Base-by-base conservation (phyloP, 2,797 vertebrate species). In the Moxostoma hubbsi region DNA sequence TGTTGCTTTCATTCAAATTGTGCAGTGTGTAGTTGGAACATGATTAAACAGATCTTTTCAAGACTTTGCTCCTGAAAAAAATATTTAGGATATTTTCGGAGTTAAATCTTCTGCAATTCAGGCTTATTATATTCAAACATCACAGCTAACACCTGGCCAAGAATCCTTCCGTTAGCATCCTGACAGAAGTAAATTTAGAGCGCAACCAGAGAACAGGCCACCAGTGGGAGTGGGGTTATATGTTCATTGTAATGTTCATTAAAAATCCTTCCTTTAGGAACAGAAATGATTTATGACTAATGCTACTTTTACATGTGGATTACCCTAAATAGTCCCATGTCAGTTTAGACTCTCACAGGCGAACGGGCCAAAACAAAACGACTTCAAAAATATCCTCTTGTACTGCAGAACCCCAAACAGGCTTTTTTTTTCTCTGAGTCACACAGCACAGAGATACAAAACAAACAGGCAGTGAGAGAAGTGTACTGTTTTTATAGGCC, bases 251-350 rank as follows among this genome's bases (percentile, higher is more conserved):
- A 77, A 72, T 65, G 55, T 83, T 83, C 81, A 65, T 51, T 68
- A 79, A 73, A 73, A 79, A 73, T 75, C 75, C 58, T 82, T 85
- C 65, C 73, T 72, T 79, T 80, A 83, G 81, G 57, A 78, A 66
- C 57, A 71, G 68, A 65, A 80, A 76, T 85, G 83, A 85, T 82
- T 83, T 82, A 85, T 83, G 81, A 75, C 73, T 77, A 80, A 77
- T 80, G 81, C 74, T 83, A 81, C 73, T 84, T 81, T 81, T 86
- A 82, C 83, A 75, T 82, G 73, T 83, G 83, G 66, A 83, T 85
- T 83, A 82, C 76, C 73, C 76, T 83, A 86, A 81, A 83, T 83
- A 83, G 67, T 77, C 68, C 67, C 75, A 58, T 81, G 81, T 86
- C 79, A 71, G 76, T 86, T 86, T 83, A 78, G 70, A 80, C 79